These are phyloP conservation scores for Pseudolaguvia tuberculata DNA, from an alignment of 2,113 vertebrate genomes.

Conservation along the genomic window DNA sequence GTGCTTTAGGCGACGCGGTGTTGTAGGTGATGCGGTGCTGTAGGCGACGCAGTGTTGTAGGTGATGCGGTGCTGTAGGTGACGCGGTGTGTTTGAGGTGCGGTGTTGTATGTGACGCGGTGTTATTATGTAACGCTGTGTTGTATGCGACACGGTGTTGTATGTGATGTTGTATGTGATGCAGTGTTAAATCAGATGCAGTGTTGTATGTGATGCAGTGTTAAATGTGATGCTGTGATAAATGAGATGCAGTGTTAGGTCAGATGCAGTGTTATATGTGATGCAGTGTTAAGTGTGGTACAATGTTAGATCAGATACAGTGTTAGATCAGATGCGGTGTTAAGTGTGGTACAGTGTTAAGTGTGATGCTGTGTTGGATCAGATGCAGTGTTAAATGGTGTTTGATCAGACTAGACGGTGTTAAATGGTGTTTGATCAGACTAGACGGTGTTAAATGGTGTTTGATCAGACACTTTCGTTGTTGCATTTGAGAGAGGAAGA, in stretches of 20 bases:
- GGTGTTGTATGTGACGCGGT: background rate
- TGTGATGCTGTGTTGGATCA: too few relatives aligned
- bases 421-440: background rate
- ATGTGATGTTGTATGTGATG: background rate
- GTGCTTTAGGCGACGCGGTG: background rate
- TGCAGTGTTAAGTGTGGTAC: background rate
- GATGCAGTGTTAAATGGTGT: background rate
- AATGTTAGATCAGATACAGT: background rate
- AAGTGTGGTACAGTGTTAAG: too few relatives aligned
- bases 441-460: background rate
- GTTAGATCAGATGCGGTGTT: background rate
- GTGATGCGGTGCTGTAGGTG: background rate
- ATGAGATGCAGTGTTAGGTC: too few relatives aligned
- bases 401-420: background rate
- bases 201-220: background rate
- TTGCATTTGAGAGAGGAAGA: too few relatives aligned
- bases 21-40: background rate
- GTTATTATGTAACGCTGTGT: too few relatives aligned
- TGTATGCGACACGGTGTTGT: too few relatives aligned
- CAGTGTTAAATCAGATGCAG: background rate
- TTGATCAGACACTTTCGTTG: too few relatives aligned
- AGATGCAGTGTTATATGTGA: background rate
- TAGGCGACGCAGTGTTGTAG: too few relatives aligned
- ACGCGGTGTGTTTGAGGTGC: background rate
- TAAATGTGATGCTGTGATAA: background rate